Percentiles rank a stretch among this genome's conserved stretches.
phyloP scores from a whole-genome alignment of 2,888 invertebrate species.

The Microlaimidae sp. region DNA sequence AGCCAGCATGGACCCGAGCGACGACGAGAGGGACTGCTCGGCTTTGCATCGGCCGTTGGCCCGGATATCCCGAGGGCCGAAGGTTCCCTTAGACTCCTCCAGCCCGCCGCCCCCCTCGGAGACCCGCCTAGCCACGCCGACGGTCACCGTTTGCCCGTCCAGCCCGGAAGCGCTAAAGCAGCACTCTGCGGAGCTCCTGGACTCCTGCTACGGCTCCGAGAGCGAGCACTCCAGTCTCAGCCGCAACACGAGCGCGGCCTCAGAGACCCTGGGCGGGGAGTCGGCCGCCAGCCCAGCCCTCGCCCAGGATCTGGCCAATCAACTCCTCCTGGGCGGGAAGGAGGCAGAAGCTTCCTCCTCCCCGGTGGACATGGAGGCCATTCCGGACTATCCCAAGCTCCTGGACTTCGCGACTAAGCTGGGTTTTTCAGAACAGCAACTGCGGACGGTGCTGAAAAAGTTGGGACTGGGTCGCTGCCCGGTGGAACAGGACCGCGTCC shows the following conservation, averaged over 20 bases:
- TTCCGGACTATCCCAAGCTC: conserved; percentile 45
- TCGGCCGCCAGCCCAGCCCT: background rate
- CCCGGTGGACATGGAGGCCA: background rate
- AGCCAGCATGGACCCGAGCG: too few species aligned
- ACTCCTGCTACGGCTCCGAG: conserved; percentile 24
- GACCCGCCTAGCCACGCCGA: background rate
- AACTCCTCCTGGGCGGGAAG: background rate
- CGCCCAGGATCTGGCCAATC: background rate
- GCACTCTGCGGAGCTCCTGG: conserved; percentile 10
- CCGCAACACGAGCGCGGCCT: conserved; percentile 23
- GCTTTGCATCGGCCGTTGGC: background rate
- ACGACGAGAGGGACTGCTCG: too few species aligned
- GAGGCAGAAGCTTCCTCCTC: conserved; percentile 26
- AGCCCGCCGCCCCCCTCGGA: background rate
- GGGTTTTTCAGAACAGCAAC: conserved; percentile 70
- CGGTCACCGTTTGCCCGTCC: background rate
- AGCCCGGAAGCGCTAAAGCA: background rate
- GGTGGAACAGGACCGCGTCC: conserved; percentile 54
- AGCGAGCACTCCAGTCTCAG: conserved; percentile 23
- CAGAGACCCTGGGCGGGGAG: background rate
- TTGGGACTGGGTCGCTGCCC: conserved; percentile 50
- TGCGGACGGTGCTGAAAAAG: conserved; percentile 61
- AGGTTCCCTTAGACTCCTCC: background rate
- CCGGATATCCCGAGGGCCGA: background rate
- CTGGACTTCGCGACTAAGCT: conserved; percentile 78